These are phyloP conservation scores for Lepus townsendii DNA, from an alignment of 2,797 vertebrate genomes.

Conservation along the genomic window DNA sequence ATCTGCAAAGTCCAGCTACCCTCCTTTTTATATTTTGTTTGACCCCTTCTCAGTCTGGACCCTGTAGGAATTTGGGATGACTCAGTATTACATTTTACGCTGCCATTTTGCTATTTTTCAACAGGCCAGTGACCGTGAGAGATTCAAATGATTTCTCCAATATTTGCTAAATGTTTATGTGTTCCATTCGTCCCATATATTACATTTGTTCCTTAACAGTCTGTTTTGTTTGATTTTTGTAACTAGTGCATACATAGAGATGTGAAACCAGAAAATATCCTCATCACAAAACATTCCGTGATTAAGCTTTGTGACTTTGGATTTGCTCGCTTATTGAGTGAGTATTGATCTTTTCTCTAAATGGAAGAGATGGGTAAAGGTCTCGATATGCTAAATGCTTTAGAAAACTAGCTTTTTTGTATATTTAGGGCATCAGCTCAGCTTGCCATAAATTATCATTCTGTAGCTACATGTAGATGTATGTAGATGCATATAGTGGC, in stretches of 20 bases:
- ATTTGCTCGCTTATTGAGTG: slow-evolving; percentile 97
- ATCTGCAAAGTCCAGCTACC: not conserved
- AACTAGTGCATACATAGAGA: slow-evolving; percentile 97
- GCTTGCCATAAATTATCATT: slow-evolving; percentile 28
- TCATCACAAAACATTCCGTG: slow-evolving; percentile 96
- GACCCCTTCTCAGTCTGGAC: not conserved
- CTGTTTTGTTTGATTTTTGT: slow-evolving; percentile 9
- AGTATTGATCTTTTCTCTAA: slow-evolving; percentile 83
- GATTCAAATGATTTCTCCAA: not conserved
- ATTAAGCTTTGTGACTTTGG: slow-evolving; percentile 99
- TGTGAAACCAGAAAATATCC: slow-evolving; percentile 98
- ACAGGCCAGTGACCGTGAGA: not conserved
- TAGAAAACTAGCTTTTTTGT: slow-evolving; percentile 11
- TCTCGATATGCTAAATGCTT: slow-evolving; percentile 24
- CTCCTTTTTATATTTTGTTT: slow-evolving; percentile 8
- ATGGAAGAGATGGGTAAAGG: not conserved
- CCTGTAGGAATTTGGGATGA: slow-evolving; percentile 11
- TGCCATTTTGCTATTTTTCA: not conserved
- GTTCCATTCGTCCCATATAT: not conserved
- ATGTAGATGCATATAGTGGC: not conserved
- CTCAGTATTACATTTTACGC: slow-evolving; percentile 37
- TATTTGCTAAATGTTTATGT: slow-evolving; percentile 30
- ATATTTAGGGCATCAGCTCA: not conserved
- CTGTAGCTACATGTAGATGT: slow-evolving; percentile 50
- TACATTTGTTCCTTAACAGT: slow-evolving; percentile 47